Conservation (phyloP, 1,140 invertebrate genomes). For the Trichomalopsis sarcophagae region DNA sequence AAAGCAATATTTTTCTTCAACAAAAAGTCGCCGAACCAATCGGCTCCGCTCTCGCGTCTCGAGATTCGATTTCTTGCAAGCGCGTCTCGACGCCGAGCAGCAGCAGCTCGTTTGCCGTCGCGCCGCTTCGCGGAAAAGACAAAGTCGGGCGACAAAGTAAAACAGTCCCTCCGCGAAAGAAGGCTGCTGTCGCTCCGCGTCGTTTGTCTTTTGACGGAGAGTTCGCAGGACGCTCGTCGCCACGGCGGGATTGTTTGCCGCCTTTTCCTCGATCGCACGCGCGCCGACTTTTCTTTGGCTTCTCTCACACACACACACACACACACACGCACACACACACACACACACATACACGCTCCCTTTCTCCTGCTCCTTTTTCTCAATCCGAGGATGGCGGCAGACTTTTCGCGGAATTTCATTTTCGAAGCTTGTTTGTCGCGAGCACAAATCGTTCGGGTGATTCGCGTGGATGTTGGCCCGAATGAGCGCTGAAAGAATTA, state of each 20-base stretch:
- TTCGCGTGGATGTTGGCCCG: neutral
- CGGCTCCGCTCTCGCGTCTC: neutral
- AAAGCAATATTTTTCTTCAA: constrained; percentile 48
- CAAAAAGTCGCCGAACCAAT: constrained; percentile 39
- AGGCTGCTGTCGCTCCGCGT: constrained; percentile 33
- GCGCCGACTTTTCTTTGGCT: neutral
- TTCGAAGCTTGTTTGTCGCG: constrained; percentile 15
- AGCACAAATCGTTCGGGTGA: neutral
- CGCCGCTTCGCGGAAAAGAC: constrained; percentile 21
- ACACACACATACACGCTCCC: neutral
- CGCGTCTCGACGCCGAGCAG: neutral
- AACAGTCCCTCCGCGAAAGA: constrained; percentile 36
- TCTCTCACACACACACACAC: neutral
- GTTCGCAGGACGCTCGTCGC: neutral
- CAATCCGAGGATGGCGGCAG: neutral
- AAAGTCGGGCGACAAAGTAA: constrained; percentile 46
- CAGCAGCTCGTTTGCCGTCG: neutral
- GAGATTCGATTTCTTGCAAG: constrained; percentile 31
- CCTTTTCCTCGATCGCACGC: neutral
- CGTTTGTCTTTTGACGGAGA: constrained; percentile 48
- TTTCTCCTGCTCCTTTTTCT: neutral
- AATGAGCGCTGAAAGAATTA: neutral
- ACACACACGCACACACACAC: neutral
- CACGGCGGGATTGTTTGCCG: constrained; percentile 33
- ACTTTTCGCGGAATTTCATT: constrained; percentile 38